phyloP scores from a whole-genome alignment of 2,797 vertebrate species.

The Antrozous pallidus region DNA sequence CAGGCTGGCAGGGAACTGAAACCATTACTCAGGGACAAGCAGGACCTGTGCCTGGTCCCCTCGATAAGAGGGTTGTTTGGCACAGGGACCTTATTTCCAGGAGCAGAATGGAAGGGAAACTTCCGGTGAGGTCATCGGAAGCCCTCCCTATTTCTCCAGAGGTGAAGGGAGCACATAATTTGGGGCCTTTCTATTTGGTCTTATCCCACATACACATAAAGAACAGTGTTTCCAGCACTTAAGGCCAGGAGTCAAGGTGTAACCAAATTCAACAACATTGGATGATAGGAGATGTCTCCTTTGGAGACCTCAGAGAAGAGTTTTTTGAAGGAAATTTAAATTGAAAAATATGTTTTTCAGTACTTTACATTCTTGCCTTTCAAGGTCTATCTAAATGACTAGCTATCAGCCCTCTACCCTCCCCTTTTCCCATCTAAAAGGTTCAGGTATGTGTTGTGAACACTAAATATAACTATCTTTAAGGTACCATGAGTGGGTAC shows the following conservation, averaged over 20 bases:
- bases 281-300: background rate
- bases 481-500: background rate
- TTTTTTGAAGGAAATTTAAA: background rate
- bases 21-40: background rate
- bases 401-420: accelerated
- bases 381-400: background rate
- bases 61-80: background rate
- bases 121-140: background rate
- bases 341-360: background rate
- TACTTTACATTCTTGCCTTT: background rate
- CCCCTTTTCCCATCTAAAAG: background rate
- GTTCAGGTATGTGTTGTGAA: background rate
- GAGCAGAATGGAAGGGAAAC: too few species aligned
- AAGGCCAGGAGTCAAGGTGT: background rate
- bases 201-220: background rate
- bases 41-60: background rate
- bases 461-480: background rate
- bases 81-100: background rate
- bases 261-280: background rate
- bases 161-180: background rate
- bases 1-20: background rate
- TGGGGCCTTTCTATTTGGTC: background rate
- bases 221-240: background rate
- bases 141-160: background rate
- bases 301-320: background rate